phyloP scores from a whole-genome alignment of 2,888 invertebrate genomes.

The Clostera curtula region DNA sequence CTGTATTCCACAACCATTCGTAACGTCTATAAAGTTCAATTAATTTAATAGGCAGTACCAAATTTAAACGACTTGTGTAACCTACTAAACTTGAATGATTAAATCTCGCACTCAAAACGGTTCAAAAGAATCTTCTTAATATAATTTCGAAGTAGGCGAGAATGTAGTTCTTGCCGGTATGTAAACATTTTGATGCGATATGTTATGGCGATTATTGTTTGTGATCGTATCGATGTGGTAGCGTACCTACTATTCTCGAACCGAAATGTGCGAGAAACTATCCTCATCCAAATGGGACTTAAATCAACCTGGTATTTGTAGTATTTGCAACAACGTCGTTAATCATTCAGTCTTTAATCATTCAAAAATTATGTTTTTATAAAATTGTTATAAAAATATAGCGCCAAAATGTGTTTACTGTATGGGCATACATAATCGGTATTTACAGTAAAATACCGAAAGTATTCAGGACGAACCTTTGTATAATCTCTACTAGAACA shows the following conservation, averaged over 20 bases:
- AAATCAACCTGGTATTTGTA: too few relatives aligned
- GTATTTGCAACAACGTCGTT: too few relatives aligned
- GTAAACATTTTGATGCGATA: conserved; percentile 5
- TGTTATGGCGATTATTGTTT: conserved; percentile 7
- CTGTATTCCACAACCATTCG: conserved; percentile 5
- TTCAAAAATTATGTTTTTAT: neutral
- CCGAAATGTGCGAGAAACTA: conserved; percentile 5
- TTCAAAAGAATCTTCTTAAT: neutral
- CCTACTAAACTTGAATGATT: too few relatives aligned
- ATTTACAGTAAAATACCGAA: too few relatives aligned
- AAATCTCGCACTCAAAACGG: too few relatives aligned
- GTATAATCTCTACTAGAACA: too few relatives aligned
- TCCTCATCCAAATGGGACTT: conserved; percentile 4
- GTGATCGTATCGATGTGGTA: conserved; percentile 3
- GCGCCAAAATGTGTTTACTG: neutral
- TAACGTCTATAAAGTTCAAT: conserved; percentile 4
- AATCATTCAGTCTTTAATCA: too few relatives aligned
- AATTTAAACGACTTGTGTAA: conserved; percentile 3
- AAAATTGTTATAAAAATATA: neutral
- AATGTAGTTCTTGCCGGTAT: conserved; percentile 5
- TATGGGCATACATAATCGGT: too few relatives aligned
- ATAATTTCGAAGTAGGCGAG: conserved; percentile 4
- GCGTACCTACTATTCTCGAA: too few relatives aligned
- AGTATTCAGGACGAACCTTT: too few relatives aligned
- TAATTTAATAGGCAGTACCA: conserved; percentile 3